Base-by-base conservation (phyloP, 2,888 invertebrate genomes). In the Xanthia icteritia region DNA sequence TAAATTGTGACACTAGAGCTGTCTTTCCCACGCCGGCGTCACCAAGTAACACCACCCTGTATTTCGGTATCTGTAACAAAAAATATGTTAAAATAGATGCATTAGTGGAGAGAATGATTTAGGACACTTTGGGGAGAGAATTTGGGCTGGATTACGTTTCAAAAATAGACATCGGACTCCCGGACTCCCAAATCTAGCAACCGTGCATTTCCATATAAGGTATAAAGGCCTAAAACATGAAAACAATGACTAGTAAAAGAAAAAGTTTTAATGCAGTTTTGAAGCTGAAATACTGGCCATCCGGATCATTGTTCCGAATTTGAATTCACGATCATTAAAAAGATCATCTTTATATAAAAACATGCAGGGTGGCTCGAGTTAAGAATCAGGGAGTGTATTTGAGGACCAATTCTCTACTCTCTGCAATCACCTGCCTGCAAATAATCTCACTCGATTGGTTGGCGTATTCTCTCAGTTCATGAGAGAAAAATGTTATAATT, bases 1-100 rank as follows among this genome's bases (percentile, higher is more conserved):
- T 99, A 93, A 99, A 99, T 92, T 99, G 99, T 0, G 98, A 98
- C 2, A 99, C 98, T 45, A 99, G 96, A 2, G 99, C 98, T 0
- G 99, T 98, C 95, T 99, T 99, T 5, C 99, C 99, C 27, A 99
- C 99, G 0, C 98, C 98, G 0, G 98, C 97, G 89, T 98, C 98
- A 0, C 97, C 99, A 8, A 99, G 96, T 92, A 99, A 97, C 17
- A 98, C 98, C 79, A 99, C 98, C n/a, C 98, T 97, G 93, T 98
- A 98, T 89, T 98, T 98, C 3, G 97, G 97, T 82, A 97, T 96
- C 96, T 97, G 93, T 27, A 84, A 86, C 58, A 86, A 69, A 86
- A 77, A 74, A 64, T 23, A 85, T 48, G 17, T 8, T n/a, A 39
- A 75, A 63, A 61, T 56, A 61, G 5, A 66, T 23, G 31, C 65